A percentile compares a stretch with the other conserved stretches of the same genome.
phyloP scores from a whole-genome alignment of 2,113 vertebrate genomes.

The Lepisosteus oculatus region DNA sequence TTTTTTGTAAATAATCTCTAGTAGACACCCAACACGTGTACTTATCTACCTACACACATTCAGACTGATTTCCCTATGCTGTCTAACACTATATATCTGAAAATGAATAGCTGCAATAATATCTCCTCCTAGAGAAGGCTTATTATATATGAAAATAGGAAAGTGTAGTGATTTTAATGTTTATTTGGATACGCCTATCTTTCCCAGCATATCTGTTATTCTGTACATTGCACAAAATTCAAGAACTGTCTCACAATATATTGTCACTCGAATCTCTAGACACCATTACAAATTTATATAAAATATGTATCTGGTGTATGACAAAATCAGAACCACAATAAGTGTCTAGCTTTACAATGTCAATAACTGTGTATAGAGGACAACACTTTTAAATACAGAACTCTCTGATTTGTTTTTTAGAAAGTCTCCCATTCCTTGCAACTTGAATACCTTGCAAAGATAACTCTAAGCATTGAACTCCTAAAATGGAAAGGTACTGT shows the following conservation, averaged over 20 bases:
- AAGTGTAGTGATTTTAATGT: constrained; percentile 51
- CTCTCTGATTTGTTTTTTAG: too few relatives aligned
- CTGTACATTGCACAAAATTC: constrained; percentile 53
- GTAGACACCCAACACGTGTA: constrained; percentile 47
- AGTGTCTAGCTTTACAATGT: constrained; percentile 48
- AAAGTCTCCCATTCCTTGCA: too few relatives aligned
- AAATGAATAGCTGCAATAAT: constrained; percentile 59
- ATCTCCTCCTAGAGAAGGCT: constrained; percentile 48
- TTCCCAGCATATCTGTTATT: constrained; percentile 32
- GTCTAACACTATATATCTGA: constrained; percentile 49
- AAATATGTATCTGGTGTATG: constrained; percentile 47
- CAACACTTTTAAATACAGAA: constrained; percentile 24
- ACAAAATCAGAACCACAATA: constrained; percentile 33
- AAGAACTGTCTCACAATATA: constrained; percentile 50
- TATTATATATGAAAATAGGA: constrained; percentile 51
- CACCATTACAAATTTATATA: constrained; percentile 62
- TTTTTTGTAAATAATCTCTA: constrained; percentile 56
- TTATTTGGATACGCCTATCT: constrained; percentile 58
- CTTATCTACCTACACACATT: constrained; percentile 63
- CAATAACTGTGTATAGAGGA: constrained; percentile 52
- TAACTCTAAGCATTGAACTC: too few relatives aligned
- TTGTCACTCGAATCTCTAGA: constrained; percentile 43
- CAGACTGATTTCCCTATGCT: constrained; percentile 56
- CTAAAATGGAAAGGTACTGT: too few relatives aligned
- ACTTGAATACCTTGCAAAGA: too few relatives aligned